Base-by-base conservation (phyloP, 2,113 vertebrate species). In the Apus apus region DNA sequence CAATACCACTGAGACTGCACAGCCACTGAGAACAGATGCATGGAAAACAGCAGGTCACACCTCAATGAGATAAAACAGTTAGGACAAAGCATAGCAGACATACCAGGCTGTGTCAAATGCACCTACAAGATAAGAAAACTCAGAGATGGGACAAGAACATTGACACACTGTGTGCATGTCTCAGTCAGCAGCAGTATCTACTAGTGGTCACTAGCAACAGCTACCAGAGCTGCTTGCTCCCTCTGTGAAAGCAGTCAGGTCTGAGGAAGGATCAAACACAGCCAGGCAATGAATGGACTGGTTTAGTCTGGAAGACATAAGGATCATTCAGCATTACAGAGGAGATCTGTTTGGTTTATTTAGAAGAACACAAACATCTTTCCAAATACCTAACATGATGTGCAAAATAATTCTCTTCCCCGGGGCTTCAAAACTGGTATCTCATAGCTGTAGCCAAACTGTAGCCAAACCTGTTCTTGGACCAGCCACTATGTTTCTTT, bases 121-220 rank as follows among this genome's bases (percentile, higher is more conserved):
- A 62, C 73, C 48, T 54, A 11, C 2, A 21, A 74, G 85, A 81
- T 50, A 89, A 89, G 40, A 45, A 73, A 40, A 68, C 26, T 87
- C 11, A 15, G 60, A 66, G 36, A 66, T 70, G 43, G 45, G 45
- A 34, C 6, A 23, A 48, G 70, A 81, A 70, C 43, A 70, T 23
- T 3, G 1, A n/a, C 18, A 76, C 72, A 40, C 29, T 1, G 0
- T 7, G 36, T 13, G 7, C n/a, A 8, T 8, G 26, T 27, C 64
- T 80, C 73, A 53, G 56, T 7, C 73, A 71, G 65, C 60, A 81
- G 65, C 65, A 70, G 64, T 5, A 68, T 45, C 84, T 83, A 25
- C 25, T 3, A 13, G 25, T 17, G 20, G 80, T 26, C 86, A 83
- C 34, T 38, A 91, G 29, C 40, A 61, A 34, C 13, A 57, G 46